These are phyloP conservation scores for Girardinus metallicus DNA, from an alignment of 2,797 vertebrate genomes.

Conservation along the genomic window DNA sequence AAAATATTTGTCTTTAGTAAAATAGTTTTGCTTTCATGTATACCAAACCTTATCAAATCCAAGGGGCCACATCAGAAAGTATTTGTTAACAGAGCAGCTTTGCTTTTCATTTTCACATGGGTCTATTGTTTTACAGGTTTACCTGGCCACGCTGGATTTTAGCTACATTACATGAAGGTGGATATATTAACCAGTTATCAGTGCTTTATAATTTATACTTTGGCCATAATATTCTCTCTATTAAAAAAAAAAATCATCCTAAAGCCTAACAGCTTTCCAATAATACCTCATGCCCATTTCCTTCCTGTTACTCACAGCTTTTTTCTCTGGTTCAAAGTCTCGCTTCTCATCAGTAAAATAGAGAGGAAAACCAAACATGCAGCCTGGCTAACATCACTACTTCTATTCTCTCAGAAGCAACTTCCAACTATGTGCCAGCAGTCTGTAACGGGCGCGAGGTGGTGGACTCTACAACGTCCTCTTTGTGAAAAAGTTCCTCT, in stretches of 20 bases:
- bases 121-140: constrained; percentile 6
- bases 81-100: neutral
- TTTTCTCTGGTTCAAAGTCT: constrained; percentile 29
- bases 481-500: constrained; percentile 83
- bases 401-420: constrained; percentile 77
- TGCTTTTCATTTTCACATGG: neutral
- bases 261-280: neutral
- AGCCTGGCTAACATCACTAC: constrained; percentile 13
- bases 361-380: neutral
- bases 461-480: constrained; percentile 95
- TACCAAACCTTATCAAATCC: neutral
- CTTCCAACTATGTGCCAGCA: constrained; percentile 90
- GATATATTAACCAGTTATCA: neutral
- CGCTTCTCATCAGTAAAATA: neutral
- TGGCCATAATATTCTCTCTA: neutral
- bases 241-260: neutral
- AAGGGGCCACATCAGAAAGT: neutral
- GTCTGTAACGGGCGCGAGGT: constrained; percentile 97
- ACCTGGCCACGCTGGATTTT: constrained; percentile 2
- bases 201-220: neutral
- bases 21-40: neutral
- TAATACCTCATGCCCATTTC: neutral
- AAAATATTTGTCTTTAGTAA: neutral
- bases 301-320: neutral
- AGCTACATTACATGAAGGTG: constrained; percentile 2